Evolutionary conservation across 53 echinoderm and acorn worm genomes (phyloP).

Genomic region (Actinopyga echinites): DNA sequence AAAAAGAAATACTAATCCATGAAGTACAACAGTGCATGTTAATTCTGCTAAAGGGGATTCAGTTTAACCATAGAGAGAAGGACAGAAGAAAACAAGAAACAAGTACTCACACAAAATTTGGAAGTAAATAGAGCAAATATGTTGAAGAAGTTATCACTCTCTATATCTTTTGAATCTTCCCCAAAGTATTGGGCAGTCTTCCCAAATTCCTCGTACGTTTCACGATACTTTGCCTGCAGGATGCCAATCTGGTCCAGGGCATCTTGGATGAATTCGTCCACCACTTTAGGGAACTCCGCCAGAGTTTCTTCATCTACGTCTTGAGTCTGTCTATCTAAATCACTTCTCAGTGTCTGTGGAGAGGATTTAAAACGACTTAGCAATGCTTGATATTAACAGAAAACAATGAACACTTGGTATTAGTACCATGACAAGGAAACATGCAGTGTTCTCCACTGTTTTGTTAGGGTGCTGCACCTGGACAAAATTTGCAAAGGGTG

Average conservation of each 20-base stretch:
- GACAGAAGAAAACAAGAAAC: not conserved
- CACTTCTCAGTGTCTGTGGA: no score
- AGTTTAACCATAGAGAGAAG: not conserved
- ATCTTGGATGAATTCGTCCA: slow-evolving; percentile 65
- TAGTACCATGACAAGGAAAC: no score
- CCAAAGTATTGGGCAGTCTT: slow-evolving; percentile 95
- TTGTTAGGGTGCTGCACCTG: no score
- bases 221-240: slow-evolving; percentile 34
- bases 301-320: no score
- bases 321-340: no score
- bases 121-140: slow-evolving; percentile 88
- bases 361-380: no score
- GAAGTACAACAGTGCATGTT: not conserved
- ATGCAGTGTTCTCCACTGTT: no score
- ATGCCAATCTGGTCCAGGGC: slow-evolving; percentile 56
- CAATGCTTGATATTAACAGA: no score
- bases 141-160: slow-evolving; percentile 86
- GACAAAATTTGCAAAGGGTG: no score
- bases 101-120: slow-evolving; percentile 84
- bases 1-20: no score
- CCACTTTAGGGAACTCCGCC: slow-evolving; percentile 61
- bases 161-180: slow-evolving; percentile 71
- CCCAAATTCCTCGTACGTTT: slow-evolving; percentile 69
- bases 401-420: no score
- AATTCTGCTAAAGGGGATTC: not conserved